A percentile compares a stretch with the other conserved stretches of the same genome.
Evolutionary conservation across 2,797 vertebrate species (phyloP).

Genomic region (Oryzias dopingdopingensis): DNA sequence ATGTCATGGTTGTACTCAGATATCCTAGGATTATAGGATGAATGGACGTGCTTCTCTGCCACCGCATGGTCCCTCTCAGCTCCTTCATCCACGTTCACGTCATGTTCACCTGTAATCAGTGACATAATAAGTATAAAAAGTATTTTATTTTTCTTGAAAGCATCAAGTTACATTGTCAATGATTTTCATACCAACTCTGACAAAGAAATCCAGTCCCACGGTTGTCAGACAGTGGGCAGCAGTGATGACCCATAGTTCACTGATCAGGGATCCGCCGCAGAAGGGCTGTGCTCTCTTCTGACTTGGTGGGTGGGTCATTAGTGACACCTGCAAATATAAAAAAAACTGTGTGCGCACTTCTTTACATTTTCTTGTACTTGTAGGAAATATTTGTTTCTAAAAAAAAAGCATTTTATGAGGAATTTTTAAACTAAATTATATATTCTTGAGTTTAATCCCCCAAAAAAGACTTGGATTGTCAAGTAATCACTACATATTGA

Average conservation of each 20-base stretch:
- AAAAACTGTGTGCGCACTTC: too few relatives aligned
- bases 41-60: conserved; percentile 66
- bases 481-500: too few relatives aligned
- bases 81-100: conserved; percentile 65
- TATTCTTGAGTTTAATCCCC: too few relatives aligned
- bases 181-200: conserved; percentile 69
- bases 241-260: conserved; percentile 87
- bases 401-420: too few relatives aligned
- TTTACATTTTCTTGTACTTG: too few relatives aligned
- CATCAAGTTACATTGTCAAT: not conserved
- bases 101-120: conserved; percentile 81
- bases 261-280: conserved; percentile 90
- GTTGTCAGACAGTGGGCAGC: conserved; percentile 86
- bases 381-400: too few relatives aligned
- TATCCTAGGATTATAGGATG: conserved; percentile 60
- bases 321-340: conserved; percentile 72
- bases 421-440: too few relatives aligned
- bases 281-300: conserved; percentile 50
- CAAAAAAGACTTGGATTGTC: too few relatives aligned
- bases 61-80: conserved; percentile 78
- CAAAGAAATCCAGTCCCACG: conserved; percentile 26
- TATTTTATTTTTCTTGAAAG: not conserved
- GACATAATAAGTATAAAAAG: not conserved
- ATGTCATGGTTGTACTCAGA: conserved; percentile 87
- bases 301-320: conserved; percentile 60